Evolutionary conservation across 2,888 invertebrate species (phyloP), one percentile per base, ranked within the genome.

Genomic region (Ethmia dodecea): DNA sequence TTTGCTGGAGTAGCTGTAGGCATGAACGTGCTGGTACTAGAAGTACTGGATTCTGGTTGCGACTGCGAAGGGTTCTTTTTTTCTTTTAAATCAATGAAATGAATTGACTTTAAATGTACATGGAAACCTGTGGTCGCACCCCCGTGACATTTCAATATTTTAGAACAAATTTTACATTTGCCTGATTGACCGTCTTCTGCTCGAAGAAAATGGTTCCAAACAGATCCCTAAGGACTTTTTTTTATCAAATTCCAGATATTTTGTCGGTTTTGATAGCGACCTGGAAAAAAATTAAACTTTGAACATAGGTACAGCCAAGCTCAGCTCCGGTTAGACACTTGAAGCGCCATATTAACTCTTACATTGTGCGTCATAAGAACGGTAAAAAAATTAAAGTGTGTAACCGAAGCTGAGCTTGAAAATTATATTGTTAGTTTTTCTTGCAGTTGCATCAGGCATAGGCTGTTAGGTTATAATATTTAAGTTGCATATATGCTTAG

Each of bases 221-320:
- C 15, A 9, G 28, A 29, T 27, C 27, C 27, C 27, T 27, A 27
- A 27, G 27, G 27, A 27, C 27, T 27, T 27, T 27, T 13, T 27
- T 27, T 27, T 27, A 12, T 27, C 27, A 20, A 20, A 20, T 20
- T 20, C 20, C 20, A 20, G 9, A 20, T 20, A 20, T 20, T 9
- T 20, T 20, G 20, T 20, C 20, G 20, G 20, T 20, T 20, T 20
- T 20, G 20, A 20, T 20, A 20, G 20, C 20, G 20, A 20, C 20
- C 20, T 20, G 20, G 20, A 20, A 20, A 20, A 20, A 20, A 20
- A 20, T 20, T 8, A 20, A 20, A 20, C 8, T 20, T 20, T 20
- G 20, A 20, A 20, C 20, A 20, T 20, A 20, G 20, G 20, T 20
- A 20, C 20, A 20, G 20, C 9, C 20, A 20, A 9, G 20, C 20